Evolutionary conservation across 2,797 vertebrate species (phyloP), one percentile per base, ranked within the genome.

Genomic region (Chrysolophus pictus): DNA sequence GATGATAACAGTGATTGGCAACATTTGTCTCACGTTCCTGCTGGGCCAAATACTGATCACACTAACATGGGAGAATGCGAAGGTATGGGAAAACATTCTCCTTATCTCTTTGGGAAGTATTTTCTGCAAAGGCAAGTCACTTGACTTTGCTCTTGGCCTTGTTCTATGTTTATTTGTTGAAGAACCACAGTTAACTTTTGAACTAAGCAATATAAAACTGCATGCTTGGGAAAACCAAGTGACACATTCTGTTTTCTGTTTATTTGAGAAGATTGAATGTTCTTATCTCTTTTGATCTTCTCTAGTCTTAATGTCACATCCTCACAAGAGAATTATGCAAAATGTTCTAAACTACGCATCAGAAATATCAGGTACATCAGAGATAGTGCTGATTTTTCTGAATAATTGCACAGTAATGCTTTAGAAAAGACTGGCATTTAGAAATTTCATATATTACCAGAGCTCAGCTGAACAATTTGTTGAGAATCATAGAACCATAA

Each of bases 61-160:
- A 98, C 98, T 67, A 98, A 98, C 91, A 96, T 98, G 98, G 99
- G 98, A 79, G 96, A 97, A 95, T 99, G 99, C 71, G 70, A 96
- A 92, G 99, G 99, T 99, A 98, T 91, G 96, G 53, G 19, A 71
- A 39, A 56, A 84, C 53, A 49, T 2, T 14, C 1, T 81, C 76
- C 71, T 92, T 92, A 94, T 90, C 77, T 93, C 46, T 47, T 46
- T 58, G n/a, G 51, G 14, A 77, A 87, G 10, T 39, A n/a, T 55
- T 73, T 95, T 82, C 42, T 93, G 59, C 69, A 86, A 82, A 63
- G 35, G 19, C 11, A n/a, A 29, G 72, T 5, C 1, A 87, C 31
- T 42, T 90, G 83, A 33, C 77, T 77, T 90, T 2, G n/a, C 31
- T 68, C 70, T 84, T 64, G 39, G 41, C 58, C 69, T 85, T 88